Conservation (phyloP, 2,888 invertebrate species). For the Gortyna flavago region DNA sequence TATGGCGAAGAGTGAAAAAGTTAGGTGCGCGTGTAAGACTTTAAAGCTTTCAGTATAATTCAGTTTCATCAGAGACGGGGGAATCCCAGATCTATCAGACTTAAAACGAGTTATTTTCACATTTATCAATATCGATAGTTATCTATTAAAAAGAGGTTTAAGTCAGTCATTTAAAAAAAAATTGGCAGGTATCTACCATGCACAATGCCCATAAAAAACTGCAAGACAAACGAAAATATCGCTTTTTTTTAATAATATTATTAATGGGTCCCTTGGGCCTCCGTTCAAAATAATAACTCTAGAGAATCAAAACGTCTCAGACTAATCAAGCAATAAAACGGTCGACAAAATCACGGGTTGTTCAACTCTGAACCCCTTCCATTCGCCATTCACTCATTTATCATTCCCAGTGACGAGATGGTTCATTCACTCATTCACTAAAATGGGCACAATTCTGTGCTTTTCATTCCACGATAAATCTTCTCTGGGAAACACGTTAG, state of each 20-base stretch:
- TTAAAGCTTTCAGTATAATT: background rate
- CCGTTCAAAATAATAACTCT: constrained; percentile 8
- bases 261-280: background rate
- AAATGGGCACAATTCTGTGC: constrained; percentile 32
- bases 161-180: background rate
- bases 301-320: constrained; percentile 24
- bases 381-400: constrained; percentile 50
- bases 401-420: constrained; percentile 47
- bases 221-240: no score
- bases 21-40: background rate
- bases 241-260: background rate
- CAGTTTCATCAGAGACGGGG: background rate
- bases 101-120: background rate
- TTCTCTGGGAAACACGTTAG: constrained; percentile 18
- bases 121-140: background rate
- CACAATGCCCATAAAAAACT: background rate
- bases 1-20: background rate
- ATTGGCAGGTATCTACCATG: background rate
- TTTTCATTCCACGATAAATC: constrained; percentile 46
- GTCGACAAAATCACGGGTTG: constrained; percentile 41
- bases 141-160: background rate
- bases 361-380: constrained; percentile 52
- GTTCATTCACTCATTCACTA: constrained; percentile 48
- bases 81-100: no score
- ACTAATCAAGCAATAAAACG: constrained; percentile 44